Base-by-base conservation (phyloP, 2,888 invertebrate genomes). In the Therioaphis trifolii region DNA sequence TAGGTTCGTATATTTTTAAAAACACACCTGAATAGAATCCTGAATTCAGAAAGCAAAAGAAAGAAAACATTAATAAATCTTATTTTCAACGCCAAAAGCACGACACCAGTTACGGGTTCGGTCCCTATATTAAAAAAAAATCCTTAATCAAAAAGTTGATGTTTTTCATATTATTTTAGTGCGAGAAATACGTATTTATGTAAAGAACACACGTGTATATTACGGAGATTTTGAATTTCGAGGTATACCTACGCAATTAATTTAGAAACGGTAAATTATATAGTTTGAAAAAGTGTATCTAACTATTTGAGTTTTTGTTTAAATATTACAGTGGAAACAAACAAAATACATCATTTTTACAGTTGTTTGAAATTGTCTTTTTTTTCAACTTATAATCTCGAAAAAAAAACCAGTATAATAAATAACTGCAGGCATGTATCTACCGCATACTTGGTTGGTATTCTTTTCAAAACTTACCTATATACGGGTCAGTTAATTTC, bases 231-330 rank as follows among this genome's bases (percentile, higher is more conserved):
- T n/a, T n/a, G n/a, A n/a, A n/a, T n/a, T n/a, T n/a, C n/a, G n/a
- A n/a, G n/a, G 11, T 43, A 43, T 43, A 43, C 9, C 0, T 55
- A 55, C 21, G 24, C 29, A 29, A 71, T 46, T 27, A 71, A 49
- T 71, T 49, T 71, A 71, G 27, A 71, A 18, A 18, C 18, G 27
- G 46, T 27, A 49, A 71, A 43, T 43, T 43, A 27, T 49, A 29
- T 27, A 71, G 49, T 71, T 68, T 49, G 71, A 49, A 71, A 68
- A 71, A 71, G 71, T 49, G 27, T n/a, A n/a, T n/a, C n/a, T n/a
- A n/a, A n/a, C n/a, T n/a, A n/a, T n/a, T n/a, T n/a, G n/a, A n/a
- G n/a, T n/a, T n/a, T n/a, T n/a, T n/a, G n/a, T n/a, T n/a, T n/a
- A n/a, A n/a, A 43, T 69, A 69, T 69, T 43, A 43, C 40, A 69